Conservation (phyloP, 2,888 invertebrate species). For the Patella ulyssiponensis region DNA sequence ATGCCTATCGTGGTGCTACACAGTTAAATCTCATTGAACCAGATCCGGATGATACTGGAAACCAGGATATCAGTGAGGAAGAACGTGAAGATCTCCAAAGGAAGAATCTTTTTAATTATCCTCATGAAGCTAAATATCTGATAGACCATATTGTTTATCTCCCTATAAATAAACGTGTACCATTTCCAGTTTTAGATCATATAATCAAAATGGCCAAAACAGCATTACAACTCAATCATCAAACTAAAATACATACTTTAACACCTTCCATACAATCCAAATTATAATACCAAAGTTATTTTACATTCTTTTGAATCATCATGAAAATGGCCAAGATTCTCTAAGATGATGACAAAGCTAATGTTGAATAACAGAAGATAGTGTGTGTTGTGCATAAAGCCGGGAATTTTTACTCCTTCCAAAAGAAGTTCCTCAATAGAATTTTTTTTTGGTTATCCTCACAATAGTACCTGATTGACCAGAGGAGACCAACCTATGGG, state of each 20-base stretch:
- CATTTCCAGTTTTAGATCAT: constrained; percentile 65
- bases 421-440: too few species aligned
- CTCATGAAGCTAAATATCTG: constrained; percentile 69
- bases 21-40: constrained; percentile 70
- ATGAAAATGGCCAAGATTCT: too few species aligned
- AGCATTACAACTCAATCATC: constrained; percentile 29
- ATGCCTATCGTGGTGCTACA: constrained; percentile 71
- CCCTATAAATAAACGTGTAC: constrained; percentile 70
- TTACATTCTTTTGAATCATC: too few species aligned
- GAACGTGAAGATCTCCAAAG: background rate
- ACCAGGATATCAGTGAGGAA: background rate
- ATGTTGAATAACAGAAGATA: too few species aligned
- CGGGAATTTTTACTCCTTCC: too few species aligned
- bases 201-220: constrained; percentile 53
- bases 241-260: background rate
- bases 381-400: too few species aligned
- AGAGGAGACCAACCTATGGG: too few species aligned
- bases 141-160: constrained; percentile 72
- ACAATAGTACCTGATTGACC: too few species aligned
- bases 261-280: background rate
- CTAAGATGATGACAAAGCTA: too few species aligned
- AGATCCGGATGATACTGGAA: constrained; percentile 35
- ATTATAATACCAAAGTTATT: background rate
- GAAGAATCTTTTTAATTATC: constrained; percentile 43
- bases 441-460: too few species aligned